Percentiles rank a stretch among this genome's conserved stretches.
Evolutionary conservation across 2,888 invertebrate species (phyloP).

Genomic region (Lacanobia wlatinum): DNA sequence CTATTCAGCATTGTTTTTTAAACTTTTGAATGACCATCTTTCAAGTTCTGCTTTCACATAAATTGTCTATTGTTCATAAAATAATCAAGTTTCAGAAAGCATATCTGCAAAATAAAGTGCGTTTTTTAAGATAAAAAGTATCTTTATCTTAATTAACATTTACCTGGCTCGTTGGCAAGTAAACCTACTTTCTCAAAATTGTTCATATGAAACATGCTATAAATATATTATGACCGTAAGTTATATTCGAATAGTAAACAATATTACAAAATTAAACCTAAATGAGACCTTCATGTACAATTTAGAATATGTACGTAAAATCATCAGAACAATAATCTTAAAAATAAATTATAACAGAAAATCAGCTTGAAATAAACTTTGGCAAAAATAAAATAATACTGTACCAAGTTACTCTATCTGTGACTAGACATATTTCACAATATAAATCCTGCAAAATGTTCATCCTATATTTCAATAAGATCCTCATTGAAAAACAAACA

Average conservation of each 20-base stretch:
- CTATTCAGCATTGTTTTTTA: background rate
- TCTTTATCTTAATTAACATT: conserved; percentile 44
- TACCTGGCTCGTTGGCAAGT: conserved; percentile 34
- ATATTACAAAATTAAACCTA: background rate
- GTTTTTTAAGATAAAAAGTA: conserved; percentile 18
- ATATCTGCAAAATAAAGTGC: conserved; percentile 12
- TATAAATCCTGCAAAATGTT: background rate
- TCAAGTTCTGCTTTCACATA: conserved; percentile 1
- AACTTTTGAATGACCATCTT: background rate
- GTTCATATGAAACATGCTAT: conserved; percentile 12
- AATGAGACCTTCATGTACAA: background rate
- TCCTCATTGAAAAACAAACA: conserved; percentile 58
- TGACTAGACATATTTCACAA: background rate
- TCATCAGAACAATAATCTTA: background rate
- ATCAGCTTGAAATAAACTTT: too few relatives aligned
- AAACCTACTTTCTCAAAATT: conserved; percentile 50
- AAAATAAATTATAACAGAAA: background rate
- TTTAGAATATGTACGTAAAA: background rate
- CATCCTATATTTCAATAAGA: background rate
- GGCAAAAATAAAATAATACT: background rate
- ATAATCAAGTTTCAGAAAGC: background rate
- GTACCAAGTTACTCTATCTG: background rate
- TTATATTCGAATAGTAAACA: background rate
- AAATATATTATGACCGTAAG: background rate
- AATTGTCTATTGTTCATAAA: background rate